A percentile compares a stretch with the other conserved stretches of the same genome.
Evolutionary conservation across 2,797 vertebrate genomes (phyloP).

Genomic region (Syngnathus rostellatus): DNA sequence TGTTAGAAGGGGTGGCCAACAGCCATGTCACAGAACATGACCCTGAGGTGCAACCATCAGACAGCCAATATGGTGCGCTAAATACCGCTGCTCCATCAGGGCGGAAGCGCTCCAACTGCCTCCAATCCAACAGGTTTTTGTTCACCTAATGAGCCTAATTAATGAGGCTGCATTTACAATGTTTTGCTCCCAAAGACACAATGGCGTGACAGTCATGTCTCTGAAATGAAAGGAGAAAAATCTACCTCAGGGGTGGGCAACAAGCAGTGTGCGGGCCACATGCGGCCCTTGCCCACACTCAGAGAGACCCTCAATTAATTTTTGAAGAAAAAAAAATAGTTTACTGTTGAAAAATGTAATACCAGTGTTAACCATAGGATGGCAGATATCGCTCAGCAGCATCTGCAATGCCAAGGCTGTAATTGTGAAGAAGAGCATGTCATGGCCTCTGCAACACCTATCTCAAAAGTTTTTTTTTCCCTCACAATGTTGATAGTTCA

Average conservation of each 20-base stretch:
- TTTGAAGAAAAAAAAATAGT: too few relatives aligned
- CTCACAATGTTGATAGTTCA: too few relatives aligned
- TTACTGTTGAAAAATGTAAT: too few relatives aligned
- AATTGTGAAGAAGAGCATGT: too few relatives aligned
- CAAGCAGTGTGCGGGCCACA: too few relatives aligned
- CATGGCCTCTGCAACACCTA: too few relatives aligned
- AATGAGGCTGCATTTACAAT: slow-evolving; percentile 42
- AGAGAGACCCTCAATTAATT: too few relatives aligned
- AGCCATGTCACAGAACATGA: slow-evolving; percentile 70
- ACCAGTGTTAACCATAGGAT: background rate
- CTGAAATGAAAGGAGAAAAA: background rate
- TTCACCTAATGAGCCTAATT: slow-evolving; percentile 63
- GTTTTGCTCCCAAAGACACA: slow-evolving; percentile 3
- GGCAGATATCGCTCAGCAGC: background rate
- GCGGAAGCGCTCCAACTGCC: slow-evolving; percentile 58
- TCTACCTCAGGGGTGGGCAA: too few relatives aligned
- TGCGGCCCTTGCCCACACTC: too few relatives aligned
- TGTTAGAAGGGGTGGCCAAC: slow-evolving; percentile 42
- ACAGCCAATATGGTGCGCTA: slow-evolving; percentile 70
- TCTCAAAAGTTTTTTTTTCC: too few relatives aligned
- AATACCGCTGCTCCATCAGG: slow-evolving; percentile 64
- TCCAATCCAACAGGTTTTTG: slow-evolving; percentile 66
- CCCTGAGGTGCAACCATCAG: slow-evolving; percentile 69
- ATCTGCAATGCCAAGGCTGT: too few relatives aligned
- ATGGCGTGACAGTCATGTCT: background rate